Conservation (phyloP, 2,797 vertebrate genomes). For the Natrix natrix region DNA sequence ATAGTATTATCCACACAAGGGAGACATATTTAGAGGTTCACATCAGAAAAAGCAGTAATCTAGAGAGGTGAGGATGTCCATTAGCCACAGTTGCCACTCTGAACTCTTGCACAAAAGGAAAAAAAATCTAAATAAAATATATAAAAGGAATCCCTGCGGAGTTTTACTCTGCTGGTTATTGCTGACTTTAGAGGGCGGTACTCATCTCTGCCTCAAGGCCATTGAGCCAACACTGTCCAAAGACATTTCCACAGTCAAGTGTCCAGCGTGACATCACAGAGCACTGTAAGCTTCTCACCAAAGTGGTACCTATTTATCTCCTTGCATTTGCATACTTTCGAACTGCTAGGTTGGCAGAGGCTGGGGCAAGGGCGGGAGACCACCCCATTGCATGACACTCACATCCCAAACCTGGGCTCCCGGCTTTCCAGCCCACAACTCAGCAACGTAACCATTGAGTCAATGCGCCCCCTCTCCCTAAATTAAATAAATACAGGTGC, state of each 20-base stretch:
- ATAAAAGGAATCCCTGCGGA: not conserved
- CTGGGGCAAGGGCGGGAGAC: not conserved
- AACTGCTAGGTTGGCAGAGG: not conserved
- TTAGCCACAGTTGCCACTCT: not conserved
- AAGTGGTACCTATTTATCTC: not conserved
- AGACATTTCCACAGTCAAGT: not conserved
- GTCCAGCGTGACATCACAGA: not conserved
- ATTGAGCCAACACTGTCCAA: not conserved
- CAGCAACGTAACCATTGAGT: not conserved
- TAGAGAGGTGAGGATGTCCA: not conserved
- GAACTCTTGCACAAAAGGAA: not conserved
- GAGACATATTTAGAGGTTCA: not conserved
- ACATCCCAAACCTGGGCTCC: not conserved
- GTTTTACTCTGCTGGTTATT: not conserved
- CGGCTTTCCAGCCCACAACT: not conserved
- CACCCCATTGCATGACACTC: not conserved
- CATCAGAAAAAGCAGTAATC: not conserved
- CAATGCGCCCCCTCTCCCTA: fast-evolving
- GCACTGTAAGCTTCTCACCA: not conserved
- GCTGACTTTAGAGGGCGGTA: not conserved
- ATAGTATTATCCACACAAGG: not conserved
- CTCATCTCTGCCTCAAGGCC: not conserved
- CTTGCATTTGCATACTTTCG: not conserved
- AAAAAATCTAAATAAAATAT: not conserved
- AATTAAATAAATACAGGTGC: not conserved